Evolutionary conservation across 2,113 vertebrate genomes (phyloP).

Genomic region (Ciconia boyciana): DNA sequence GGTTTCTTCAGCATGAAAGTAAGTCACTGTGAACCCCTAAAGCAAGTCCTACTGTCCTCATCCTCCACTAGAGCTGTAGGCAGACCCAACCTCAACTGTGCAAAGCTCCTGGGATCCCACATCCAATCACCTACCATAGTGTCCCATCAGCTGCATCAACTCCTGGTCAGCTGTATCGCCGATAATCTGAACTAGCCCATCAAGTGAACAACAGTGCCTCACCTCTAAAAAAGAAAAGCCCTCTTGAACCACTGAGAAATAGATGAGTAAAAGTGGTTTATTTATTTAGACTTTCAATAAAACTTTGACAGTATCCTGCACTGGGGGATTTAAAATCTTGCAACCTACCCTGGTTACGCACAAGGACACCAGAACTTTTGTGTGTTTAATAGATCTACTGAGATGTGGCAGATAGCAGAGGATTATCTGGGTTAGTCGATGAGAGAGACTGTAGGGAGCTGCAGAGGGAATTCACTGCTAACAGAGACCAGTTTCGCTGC

Average conservation of each 20-base stretch:
- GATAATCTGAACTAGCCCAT: background rate
- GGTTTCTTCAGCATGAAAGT: background rate
- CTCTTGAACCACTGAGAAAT: background rate
- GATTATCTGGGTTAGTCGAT: conserved; percentile 44
- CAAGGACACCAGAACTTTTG: conserved; percentile 3
- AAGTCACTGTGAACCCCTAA: background rate
- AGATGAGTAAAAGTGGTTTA: background rate
- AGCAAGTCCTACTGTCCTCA: background rate
- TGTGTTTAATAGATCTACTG: conserved; percentile 16
- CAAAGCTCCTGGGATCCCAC: background rate
- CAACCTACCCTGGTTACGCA: background rate
- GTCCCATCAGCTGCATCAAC: background rate
- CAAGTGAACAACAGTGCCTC: background rate
- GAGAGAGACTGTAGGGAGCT: conserved; percentile 16
- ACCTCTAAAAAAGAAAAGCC: background rate
- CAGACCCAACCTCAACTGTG: background rate
- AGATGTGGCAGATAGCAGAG: conserved; percentile 42
- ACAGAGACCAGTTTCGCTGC: background rate
- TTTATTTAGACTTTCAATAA: background rate
- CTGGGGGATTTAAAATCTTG: background rate
- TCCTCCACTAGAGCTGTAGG: background rate
- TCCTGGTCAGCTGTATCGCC: background rate
- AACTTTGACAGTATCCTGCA: background rate
- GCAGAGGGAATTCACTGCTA: background rate
- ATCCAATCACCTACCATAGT: background rate